Evolutionary conservation across 2,797 vertebrate genomes (phyloP).

Genomic region (Argya squamiceps): DNA sequence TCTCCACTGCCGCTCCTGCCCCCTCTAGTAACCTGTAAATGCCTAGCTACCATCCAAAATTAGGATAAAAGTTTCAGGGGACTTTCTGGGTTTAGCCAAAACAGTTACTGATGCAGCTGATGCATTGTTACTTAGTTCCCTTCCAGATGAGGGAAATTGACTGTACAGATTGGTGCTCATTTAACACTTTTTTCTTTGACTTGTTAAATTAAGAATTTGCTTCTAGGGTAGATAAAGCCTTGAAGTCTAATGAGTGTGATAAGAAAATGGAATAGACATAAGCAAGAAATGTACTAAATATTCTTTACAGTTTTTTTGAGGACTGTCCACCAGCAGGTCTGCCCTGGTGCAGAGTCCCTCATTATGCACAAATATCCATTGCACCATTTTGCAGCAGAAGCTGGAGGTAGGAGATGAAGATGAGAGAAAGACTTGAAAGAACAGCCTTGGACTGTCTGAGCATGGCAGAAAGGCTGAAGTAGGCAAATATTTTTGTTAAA

Average conservation of each 20-base stretch:
- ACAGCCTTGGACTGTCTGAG: not conserved
- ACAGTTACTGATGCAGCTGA: not conserved
- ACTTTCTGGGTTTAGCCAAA: not conserved
- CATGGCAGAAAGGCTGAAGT: not conserved
- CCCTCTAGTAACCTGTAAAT: not conserved
- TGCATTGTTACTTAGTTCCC: not conserved
- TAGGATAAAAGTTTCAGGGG: not conserved
- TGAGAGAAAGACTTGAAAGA: not conserved
- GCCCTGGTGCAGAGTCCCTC: not conserved
- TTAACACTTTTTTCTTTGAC: not conserved
- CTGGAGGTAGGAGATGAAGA: not conserved
- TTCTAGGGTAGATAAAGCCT: not conserved
- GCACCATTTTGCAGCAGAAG: not conserved
- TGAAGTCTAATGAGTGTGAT: not conserved
- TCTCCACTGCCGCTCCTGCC: accelerated
- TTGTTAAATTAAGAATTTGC: not conserved
- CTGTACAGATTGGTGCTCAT: not conserved
- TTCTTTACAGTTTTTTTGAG: not conserved
- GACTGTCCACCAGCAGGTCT: not conserved
- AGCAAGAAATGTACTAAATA: not conserved
- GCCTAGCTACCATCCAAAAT: not conserved
- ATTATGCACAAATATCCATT: not conserved
- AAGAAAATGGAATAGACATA: not conserved
- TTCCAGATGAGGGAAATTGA: not conserved
- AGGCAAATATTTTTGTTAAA: not conserved